A percentile compares a stretch with the other conserved stretches of the same genome.
phyloP scores from a whole-genome alignment of 1,140 invertebrate genomes.

The Drosophila grimshawi region DNA sequence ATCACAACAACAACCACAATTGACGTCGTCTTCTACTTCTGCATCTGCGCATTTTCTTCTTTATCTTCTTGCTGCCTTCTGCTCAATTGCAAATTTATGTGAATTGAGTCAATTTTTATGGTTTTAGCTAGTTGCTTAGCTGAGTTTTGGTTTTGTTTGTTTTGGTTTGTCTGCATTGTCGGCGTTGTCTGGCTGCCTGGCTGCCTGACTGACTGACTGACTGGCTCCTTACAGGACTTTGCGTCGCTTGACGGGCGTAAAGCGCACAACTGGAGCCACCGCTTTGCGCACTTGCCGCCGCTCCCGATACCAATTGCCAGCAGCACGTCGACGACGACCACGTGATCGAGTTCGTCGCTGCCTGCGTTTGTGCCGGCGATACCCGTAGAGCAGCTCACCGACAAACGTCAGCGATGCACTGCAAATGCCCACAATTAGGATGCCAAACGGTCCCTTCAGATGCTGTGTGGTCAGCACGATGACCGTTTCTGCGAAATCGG shows the following conservation, averaged over 20 bases:
- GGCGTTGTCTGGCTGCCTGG: slow-evolving; percentile 50
- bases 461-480: slow-evolving; percentile 85
- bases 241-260: slow-evolving; percentile 71
- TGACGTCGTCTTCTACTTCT: not conserved
- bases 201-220: not conserved
- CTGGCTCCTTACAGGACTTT: slow-evolving; percentile 59
- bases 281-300: slow-evolving; percentile 59
- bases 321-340: not conserved
- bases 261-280: slow-evolving; percentile 64
- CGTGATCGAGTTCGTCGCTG: not conserved
- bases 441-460: slow-evolving; percentile 85
- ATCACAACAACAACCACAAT: slow-evolving; percentile 20
- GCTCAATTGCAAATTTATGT: slow-evolving; percentile 78
- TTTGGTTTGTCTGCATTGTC: too few relatives aligned
- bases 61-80: slow-evolving; percentile 36
- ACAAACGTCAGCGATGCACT: slow-evolving; percentile 53
- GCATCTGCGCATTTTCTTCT: not conserved
- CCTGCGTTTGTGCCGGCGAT: slow-evolving; percentile 2
- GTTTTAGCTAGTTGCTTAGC: slow-evolving; percentile 40
- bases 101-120: slow-evolving; percentile 82
- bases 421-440: slow-evolving; percentile 81
- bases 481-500: slow-evolving; percentile 56
- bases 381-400: slow-evolving; percentile 41
- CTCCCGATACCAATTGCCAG: slow-evolving; percentile 26
- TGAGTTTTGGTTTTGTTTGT: slow-evolving; percentile 24